Conservation (phyloP, 2,113 vertebrate genomes). For the Sander lucioperca region DNA sequence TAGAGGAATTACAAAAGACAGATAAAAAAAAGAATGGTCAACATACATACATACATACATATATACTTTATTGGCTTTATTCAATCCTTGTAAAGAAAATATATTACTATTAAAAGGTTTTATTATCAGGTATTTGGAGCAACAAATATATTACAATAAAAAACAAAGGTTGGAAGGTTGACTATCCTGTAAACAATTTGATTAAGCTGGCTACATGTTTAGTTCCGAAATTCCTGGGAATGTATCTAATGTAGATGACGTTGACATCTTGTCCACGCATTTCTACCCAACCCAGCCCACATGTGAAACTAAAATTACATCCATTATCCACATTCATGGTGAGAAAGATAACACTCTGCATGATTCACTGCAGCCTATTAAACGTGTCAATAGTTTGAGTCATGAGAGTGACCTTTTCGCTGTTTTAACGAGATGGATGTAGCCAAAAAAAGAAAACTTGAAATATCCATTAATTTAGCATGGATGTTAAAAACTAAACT, state of each 20-base stretch:
- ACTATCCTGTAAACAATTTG: too few relatives aligned
- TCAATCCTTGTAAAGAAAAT: too few relatives aligned
- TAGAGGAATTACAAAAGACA: not conserved
- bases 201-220: too few relatives aligned
- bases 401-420: constrained; percentile 62
- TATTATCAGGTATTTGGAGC: too few relatives aligned
- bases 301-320: constrained; percentile 3
- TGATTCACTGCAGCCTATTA: constrained; percentile 49
- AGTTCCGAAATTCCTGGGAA: not conserved
- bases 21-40: not conserved
- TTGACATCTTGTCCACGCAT: not conserved
- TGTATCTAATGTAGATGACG: not conserved
- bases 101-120: too few relatives aligned
- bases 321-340: not conserved
- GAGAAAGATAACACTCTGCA: not conserved
- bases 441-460: constrained; percentile 30
- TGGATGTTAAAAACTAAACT: constrained; percentile 13
- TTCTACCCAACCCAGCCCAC: not conserved
- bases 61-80: too few relatives aligned
- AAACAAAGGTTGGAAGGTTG: too few relatives aligned
- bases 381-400: constrained; percentile 47
- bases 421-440: constrained; percentile 34
- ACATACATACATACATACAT: too few relatives aligned
- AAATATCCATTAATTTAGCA: constrained; percentile 35
- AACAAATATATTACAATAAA: too few relatives aligned